phyloP scores from a whole-genome alignment of 2,888 invertebrate genomes.

The Tethea ocularis region DNA sequence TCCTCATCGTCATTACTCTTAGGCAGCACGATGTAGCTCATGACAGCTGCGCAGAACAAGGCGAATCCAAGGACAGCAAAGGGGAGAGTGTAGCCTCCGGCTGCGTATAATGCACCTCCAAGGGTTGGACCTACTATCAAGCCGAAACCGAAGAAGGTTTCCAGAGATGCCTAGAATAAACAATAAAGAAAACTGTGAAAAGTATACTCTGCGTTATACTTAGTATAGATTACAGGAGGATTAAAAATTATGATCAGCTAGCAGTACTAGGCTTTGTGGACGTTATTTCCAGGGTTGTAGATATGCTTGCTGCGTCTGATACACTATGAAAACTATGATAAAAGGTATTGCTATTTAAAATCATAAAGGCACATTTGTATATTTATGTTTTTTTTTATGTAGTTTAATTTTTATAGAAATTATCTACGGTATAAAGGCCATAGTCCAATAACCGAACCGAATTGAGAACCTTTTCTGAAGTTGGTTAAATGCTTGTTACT shows the following conservation, averaged over 20 bases:
- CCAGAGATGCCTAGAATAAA: conserved; percentile 87
- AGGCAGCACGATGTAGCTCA: conserved; percentile 89
- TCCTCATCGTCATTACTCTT: conserved; percentile 83
- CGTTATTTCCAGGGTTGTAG: too few species aligned
- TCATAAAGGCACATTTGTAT: neutral
- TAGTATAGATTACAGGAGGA: too few species aligned
- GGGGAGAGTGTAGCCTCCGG: conserved; percentile 91
- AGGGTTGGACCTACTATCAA: conserved; percentile 95
- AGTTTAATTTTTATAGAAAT: too few species aligned
- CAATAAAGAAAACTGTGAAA: too few species aligned
- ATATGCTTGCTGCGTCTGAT: neutral
- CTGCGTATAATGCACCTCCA: conserved; percentile 92
- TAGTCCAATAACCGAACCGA: too few species aligned
- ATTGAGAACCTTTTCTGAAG: too few species aligned
- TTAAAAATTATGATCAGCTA: too few species aligned
- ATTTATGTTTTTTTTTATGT: too few species aligned
- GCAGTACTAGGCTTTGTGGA: too few species aligned
- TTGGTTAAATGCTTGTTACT: conserved; percentile 68
- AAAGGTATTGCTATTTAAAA: neutral
- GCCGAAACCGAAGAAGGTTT: conserved; percentile 94
- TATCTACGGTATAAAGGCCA: neutral
- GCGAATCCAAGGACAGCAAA: conserved; percentile 91
- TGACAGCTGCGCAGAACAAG: conserved; percentile 89
- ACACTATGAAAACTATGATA: neutral
- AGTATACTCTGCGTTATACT: too few species aligned